Evolutionary conservation across 2,797 vertebrate genomes (phyloP).

Genomic region (Pangasius krempfi): DNA sequence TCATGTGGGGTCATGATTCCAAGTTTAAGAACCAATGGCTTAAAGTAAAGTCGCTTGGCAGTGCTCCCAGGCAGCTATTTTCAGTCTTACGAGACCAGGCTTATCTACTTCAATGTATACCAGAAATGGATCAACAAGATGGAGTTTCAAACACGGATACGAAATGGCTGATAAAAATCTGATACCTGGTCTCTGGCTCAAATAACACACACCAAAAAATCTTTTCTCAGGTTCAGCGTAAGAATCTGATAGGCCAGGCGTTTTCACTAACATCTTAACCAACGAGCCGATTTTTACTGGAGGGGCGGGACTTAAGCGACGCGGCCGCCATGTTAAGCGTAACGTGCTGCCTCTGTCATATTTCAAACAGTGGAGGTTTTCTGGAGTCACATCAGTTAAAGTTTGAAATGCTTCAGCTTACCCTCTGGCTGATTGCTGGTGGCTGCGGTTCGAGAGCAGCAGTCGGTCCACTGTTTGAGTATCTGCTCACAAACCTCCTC

Average conservation of each 20-base stretch:
- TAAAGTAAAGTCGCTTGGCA: background rate
- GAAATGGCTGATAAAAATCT: background rate
- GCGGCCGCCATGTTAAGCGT: background rate
- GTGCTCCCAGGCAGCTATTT: background rate
- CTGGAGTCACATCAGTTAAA: background rate
- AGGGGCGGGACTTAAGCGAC: background rate
- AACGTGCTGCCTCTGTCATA: background rate
- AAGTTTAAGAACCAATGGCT: background rate
- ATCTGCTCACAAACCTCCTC: conserved; percentile 88
- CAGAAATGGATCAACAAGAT: background rate
- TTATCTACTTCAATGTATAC: background rate
- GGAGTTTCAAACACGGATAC: background rate
- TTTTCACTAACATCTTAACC: background rate
- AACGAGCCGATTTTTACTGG: background rate
- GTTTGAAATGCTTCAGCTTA: conserved; percentile 55
- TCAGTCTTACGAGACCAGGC: background rate
- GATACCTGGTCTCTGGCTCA: background rate
- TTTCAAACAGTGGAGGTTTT: background rate
- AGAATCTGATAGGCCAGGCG: background rate
- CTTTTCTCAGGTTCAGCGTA: background rate
- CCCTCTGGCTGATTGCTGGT: conserved; percentile 74
- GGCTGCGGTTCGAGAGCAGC: conserved; percentile 63
- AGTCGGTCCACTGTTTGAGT: conserved; percentile 85
- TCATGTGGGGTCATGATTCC: background rate
- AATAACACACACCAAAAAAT: background rate